Conservation (phyloP, 2,113 vertebrate genomes). For the Chaetura pelagica region DNA sequence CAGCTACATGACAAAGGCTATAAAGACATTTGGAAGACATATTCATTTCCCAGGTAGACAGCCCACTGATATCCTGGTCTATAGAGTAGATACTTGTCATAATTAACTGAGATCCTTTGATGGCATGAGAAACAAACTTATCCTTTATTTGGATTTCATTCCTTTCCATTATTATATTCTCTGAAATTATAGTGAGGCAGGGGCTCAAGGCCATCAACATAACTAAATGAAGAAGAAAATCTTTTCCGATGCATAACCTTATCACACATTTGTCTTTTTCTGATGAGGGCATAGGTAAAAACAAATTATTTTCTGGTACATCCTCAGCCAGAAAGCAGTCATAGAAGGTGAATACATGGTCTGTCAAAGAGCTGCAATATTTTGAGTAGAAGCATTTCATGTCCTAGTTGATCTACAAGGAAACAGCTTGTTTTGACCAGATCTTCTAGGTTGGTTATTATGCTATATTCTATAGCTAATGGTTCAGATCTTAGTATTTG, state of each 20-base stretch:
- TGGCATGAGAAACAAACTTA: neutral
- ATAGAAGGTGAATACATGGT: neutral
- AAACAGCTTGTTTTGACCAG: neutral
- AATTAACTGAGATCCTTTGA: neutral
- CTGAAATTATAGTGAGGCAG: neutral
- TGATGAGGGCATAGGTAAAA: neutral
- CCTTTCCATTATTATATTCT: neutral
- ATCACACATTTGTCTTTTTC: neutral
- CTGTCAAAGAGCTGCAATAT: neutral
- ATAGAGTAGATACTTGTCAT: neutral
- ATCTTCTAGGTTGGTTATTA: neutral
- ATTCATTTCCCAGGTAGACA: neutral
- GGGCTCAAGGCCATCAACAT: neutral
- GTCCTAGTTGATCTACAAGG: neutral
- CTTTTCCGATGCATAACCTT: neutral
- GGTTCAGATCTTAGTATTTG: neutral
- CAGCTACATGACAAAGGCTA: neutral
- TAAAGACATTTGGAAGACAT: neutral
- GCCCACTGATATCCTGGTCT: neutral
- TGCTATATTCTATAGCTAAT: neutral
- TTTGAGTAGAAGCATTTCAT: neutral
- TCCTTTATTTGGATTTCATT: neutral
- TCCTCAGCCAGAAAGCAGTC: neutral
- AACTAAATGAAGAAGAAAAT: neutral
- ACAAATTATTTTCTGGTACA: neutral